A percentile compares a stretch with the other conserved stretches of the same genome.
phyloP scores from a whole-genome alignment of 2,797 vertebrate genomes.

The Sardinella longiceps region DNA sequence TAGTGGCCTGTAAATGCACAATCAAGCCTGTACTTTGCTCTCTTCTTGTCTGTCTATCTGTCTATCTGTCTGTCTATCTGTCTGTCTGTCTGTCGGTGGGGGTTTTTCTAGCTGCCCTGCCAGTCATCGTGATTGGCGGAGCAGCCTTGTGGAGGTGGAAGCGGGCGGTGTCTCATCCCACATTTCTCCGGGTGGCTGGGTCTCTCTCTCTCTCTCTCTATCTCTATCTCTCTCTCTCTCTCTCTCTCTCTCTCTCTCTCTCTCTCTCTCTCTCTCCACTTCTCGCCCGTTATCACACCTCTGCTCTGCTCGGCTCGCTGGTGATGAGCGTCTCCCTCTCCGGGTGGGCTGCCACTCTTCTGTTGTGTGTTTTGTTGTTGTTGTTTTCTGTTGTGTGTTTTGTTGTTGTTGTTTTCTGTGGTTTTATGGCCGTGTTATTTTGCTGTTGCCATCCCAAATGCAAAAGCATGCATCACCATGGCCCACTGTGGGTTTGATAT shows the following conservation, averaged over 20 bases:
- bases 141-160: background rate
- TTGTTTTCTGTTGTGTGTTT: background rate
- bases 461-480: background rate
- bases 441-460: background rate
- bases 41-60: background rate
- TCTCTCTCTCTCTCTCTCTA: no score
- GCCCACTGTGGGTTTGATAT: background rate
- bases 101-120: background rate
- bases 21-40: background rate
- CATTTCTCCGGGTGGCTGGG: background rate
- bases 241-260: no score
- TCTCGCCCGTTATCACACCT: background rate
- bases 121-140: background rate
- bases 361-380: background rate
- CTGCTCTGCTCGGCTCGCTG: background rate
- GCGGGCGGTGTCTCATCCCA: background rate
- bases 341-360: background rate
- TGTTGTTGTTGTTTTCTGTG: background rate
- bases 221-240: no score
- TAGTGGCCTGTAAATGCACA: background rate
- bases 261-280: no score
- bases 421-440: background rate
- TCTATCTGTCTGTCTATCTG: background rate
- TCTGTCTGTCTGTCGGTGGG: background rate
- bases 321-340: background rate